A percentile compares a stretch with the other conserved stretches of the same genome.
Evolutionary conservation across 2,888 invertebrate genomes (phyloP).

Genomic region (Lathronympha strigana): DNA sequence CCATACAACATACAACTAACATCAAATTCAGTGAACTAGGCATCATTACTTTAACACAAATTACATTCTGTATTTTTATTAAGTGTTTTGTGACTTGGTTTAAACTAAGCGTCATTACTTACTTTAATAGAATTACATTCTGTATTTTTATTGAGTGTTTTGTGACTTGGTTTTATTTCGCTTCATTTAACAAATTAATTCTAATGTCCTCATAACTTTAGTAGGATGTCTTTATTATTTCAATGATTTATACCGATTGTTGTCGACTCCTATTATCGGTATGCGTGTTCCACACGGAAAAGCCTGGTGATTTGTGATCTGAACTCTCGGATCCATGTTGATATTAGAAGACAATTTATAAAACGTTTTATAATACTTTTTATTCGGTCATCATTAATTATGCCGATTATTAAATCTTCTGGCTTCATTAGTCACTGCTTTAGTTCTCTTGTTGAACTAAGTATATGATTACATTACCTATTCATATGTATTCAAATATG

Average conservation of each 20-base stretch:
- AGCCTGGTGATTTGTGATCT: constrained; percentile 66
- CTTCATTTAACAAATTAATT: too few species aligned
- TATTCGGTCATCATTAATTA: constrained; percentile 33
- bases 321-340: constrained; percentile 41
- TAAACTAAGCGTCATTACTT: too few species aligned
- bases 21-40: too few species aligned
- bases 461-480: not conserved
- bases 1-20: too few species aligned
- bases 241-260: constrained; percentile 43
- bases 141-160: not conserved
- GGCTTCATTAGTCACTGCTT: constrained; percentile 20
- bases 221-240: not conserved
- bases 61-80: not conserved
- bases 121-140: too few species aligned
- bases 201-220: too few species aligned
- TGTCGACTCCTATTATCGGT: constrained; percentile 51
- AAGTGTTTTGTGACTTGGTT: too few species aligned
- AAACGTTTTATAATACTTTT: constrained; percentile 29
- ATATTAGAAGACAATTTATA: constrained; percentile 31
- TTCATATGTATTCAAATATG: too few species aligned
- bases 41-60: too few species aligned
- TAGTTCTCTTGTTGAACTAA: constrained; percentile 9
- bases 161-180: too few species aligned
- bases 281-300: constrained; percentile 61
- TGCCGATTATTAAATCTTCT: constrained; percentile 31